Conservation (phyloP, 2,888 invertebrate genomes). For the Eristalis tenax region DNA sequence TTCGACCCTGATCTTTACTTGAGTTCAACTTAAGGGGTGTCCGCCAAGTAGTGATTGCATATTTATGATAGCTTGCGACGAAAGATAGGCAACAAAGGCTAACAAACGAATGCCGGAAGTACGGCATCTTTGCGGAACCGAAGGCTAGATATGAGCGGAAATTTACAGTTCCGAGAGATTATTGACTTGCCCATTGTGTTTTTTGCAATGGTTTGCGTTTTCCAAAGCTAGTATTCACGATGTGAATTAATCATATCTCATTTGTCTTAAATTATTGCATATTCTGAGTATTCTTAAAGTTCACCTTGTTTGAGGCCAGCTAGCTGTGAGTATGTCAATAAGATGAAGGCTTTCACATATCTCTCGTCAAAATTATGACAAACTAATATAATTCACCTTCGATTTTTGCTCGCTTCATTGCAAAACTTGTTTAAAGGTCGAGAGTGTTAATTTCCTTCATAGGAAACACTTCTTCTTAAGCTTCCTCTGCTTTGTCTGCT, state of each 20-base stretch:
- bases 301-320: neutral
- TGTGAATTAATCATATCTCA: neutral
- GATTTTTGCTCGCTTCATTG: neutral
- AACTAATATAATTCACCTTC: constrained; percentile 30
- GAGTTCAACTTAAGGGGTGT: neutral
- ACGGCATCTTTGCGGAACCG: neutral
- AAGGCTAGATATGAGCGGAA: neutral
- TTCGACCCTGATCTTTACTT: constrained; percentile 13
- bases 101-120: constrained; percentile 4
- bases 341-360: neutral
- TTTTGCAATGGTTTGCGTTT: neutral
- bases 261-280: neutral
- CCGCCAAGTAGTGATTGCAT: neutral
- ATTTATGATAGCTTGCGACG: neutral
- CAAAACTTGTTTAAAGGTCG: constrained; percentile 9
- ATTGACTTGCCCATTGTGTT: neutral
- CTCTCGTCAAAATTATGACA: neutral
- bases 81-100: neutral
- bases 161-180: neutral
- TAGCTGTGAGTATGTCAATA: neutral
- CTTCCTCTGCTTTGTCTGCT: neutral
- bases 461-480: neutral
- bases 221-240: neutral
- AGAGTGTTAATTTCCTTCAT: constrained; percentile 1
- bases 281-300: neutral